phyloP scores from a whole-genome alignment of 2,113 vertebrate genomes.

The Platycercus adscitus region DNA sequence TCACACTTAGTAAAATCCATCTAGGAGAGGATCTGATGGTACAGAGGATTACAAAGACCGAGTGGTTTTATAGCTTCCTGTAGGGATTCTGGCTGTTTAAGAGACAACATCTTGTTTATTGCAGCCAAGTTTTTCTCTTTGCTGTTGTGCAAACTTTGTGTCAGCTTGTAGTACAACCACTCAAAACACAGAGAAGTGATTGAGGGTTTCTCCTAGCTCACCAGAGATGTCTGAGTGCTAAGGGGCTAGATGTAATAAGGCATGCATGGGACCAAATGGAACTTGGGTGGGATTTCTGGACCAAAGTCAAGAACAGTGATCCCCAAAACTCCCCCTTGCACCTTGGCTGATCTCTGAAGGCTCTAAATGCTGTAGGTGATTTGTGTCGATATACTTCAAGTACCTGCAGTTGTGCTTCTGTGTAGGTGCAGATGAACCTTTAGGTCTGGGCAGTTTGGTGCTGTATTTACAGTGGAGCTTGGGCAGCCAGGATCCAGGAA shows the following conservation, averaged over 20 bases:
- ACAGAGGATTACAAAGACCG: background rate
- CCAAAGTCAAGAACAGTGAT: background rate
- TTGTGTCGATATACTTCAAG: background rate
- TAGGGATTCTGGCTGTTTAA: background rate
- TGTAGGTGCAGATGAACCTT: background rate
- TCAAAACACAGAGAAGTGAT: background rate
- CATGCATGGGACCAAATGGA: background rate
- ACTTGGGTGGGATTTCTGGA: background rate
- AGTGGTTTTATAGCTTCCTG: background rate
- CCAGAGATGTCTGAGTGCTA: background rate
- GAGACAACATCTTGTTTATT: background rate
- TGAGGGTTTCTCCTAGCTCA: background rate
- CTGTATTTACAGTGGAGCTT: background rate
- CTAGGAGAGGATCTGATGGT: background rate
- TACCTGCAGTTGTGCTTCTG: background rate
- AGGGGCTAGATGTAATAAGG: background rate
- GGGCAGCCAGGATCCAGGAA: background rate
- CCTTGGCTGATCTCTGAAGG: background rate
- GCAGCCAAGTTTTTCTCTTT: background rate
- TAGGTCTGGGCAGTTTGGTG: background rate
- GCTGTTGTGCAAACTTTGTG: background rate
- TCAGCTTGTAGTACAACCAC: background rate
- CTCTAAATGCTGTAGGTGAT: too few relatives aligned
- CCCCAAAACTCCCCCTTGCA: background rate
- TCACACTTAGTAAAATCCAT: background rate